Evolutionary conservation across 2,113 vertebrate genomes (phyloP).

Genomic region (Sinocyclocheilus anophthalmus): DNA sequence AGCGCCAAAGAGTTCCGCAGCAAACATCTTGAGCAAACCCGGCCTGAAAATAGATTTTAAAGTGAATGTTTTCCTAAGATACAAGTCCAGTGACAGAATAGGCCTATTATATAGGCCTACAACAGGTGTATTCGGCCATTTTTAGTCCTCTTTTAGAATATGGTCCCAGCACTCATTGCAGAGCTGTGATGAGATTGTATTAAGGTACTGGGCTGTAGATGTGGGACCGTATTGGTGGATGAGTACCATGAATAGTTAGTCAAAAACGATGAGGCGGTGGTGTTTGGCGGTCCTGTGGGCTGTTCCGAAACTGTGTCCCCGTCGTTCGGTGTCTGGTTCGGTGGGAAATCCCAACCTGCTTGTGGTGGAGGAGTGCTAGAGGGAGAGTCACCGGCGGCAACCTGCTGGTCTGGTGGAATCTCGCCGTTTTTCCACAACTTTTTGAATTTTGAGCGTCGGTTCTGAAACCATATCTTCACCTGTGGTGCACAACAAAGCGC

Average conservation of each 20-base stretch:
- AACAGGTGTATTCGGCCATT: constrained; percentile 62
- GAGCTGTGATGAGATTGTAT: constrained; percentile 83
- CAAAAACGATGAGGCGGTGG: constrained; percentile 81
- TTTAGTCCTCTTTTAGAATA: constrained; percentile 72
- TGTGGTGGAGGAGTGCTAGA: constrained; percentile 86
- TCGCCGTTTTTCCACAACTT: constrained; percentile 92
- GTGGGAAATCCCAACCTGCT: constrained; percentile 82
- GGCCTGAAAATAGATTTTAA: constrained; percentile 16
- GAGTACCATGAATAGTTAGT: constrained; percentile 87
- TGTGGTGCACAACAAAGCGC: constrained; percentile 47
- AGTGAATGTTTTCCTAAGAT: constrained; percentile 28
- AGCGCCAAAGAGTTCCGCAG: constrained; percentile 41
- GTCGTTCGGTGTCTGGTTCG: constrained; percentile 67
- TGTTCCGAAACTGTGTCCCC: constrained; percentile 54
- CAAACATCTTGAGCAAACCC: constrained; percentile 32
- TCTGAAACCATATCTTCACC: constrained; percentile 94
- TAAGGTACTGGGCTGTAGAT: constrained; percentile 81
- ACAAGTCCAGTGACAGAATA: constrained; percentile 36
- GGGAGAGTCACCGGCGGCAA: constrained; percentile 87
- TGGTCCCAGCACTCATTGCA: constrained; percentile 83
- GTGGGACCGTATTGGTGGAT: constrained; percentile 67
- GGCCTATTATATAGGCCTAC: not conserved
- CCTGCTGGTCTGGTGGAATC: constrained; percentile 86
- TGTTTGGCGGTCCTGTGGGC: constrained; percentile 78
- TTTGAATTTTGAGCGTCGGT: constrained; percentile 91